Percentiles rank a stretch among this genome's conserved stretches.
phyloP scores from a whole-genome alignment of 2,888 invertebrate species.

The Lepeophtheirus nordmannii region DNA sequence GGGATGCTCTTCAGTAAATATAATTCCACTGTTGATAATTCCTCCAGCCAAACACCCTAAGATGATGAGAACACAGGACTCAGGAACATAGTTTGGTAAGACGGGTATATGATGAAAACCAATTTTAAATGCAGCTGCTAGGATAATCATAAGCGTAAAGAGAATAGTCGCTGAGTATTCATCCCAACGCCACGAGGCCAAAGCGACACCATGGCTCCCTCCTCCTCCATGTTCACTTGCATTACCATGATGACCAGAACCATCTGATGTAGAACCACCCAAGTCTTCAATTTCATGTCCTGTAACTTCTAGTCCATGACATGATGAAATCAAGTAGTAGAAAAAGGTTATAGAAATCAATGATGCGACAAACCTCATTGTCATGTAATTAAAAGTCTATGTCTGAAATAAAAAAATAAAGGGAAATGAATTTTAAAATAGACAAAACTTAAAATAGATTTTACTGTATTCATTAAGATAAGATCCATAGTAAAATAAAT shows the following conservation, averaged over 20 bases:
- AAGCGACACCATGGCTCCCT: not conserved
- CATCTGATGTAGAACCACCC: not conserved
- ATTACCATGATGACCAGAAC: not conserved
- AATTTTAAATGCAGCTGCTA: constrained; percentile 16
- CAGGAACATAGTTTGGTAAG: constrained; percentile 11
- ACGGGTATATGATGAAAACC: constrained; percentile 11
- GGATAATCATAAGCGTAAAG: constrained; percentile 16
- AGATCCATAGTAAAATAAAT: too few relatives aligned
- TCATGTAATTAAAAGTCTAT: too few relatives aligned
- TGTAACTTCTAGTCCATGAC: too few relatives aligned
- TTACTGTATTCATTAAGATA: too few relatives aligned
- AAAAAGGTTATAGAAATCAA: too few relatives aligned
- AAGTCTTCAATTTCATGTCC: too few relatives aligned
- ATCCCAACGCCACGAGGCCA: constrained; percentile 20
- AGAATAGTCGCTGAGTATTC: constrained; percentile 16
- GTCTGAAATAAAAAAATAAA: too few relatives aligned
- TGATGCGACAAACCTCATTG: too few relatives aligned
- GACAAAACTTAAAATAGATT: too few relatives aligned
- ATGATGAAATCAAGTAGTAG: too few relatives aligned
- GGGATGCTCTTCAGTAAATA: not conserved
- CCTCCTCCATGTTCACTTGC: not conserved
- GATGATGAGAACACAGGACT: constrained; percentile 24
- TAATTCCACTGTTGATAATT: not conserved
- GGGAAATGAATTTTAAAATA: too few relatives aligned
- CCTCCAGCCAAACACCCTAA: constrained; percentile 1